Evolutionary conservation across 1,140 invertebrate genomes (phyloP), one percentile per base, ranked within the genome.

Genomic region (Drosophila seguyi): DNA sequence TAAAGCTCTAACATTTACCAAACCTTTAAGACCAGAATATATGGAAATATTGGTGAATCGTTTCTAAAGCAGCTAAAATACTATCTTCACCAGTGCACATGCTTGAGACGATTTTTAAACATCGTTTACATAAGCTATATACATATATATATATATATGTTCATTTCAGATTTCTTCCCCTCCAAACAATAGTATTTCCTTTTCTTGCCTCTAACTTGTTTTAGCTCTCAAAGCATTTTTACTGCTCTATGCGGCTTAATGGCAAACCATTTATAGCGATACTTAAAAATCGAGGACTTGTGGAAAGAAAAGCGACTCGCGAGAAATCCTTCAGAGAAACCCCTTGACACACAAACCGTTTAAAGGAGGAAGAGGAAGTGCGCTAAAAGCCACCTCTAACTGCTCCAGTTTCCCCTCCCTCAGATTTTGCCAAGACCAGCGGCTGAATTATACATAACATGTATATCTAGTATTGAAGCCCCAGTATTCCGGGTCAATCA

Each of bases 241-340:
- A 11, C 20, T 44, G 13, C 22, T 27, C 13, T 41, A 6, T 44
- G 22, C 5, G 27, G 14, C 44, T 48, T 72, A 71, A 72, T 58
- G 68, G 65, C 50, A 58, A 58, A 72, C 42, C 68, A 47, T 71
- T 71, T 71, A 69, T 22, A 25, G 63, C 65, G 63, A 68, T 71
- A 69, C 67, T 69, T 69, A 47, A 41, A 68, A 27, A 72, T 72
- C 68, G 52, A 72, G 68, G 34, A 58, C 68, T 71, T 71, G 34
- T 6, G 41, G 65, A n/a, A 58, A 57, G 65, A 69, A 68, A 36
- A 29, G 22, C 27, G 34, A 29, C 25, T 29, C 41, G 62, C 29
- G 36, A 16, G 13, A 68, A 56, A 13, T 31, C 68, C 63, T 47
- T 45, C 20, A 41, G 20, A 38, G 22, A 36, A 45, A 34, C 53